Evolutionary conservation across 2,113 vertebrate genomes (phyloP).

Genomic region (Uropsilus gracilis): DNA sequence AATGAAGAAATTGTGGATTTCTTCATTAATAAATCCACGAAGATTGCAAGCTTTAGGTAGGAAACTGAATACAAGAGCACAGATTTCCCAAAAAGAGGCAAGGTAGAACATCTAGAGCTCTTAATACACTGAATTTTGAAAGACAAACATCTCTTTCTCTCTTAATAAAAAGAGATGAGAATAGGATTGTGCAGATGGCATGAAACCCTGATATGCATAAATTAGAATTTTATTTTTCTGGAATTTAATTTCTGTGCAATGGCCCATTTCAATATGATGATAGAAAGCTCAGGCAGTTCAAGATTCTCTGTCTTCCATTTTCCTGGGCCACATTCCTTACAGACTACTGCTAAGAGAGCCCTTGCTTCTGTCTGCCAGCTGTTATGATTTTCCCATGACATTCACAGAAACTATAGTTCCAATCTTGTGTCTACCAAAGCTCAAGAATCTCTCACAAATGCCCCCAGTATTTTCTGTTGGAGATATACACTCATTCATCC

Average conservation of each 20-base stretch:
- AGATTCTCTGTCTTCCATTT: background rate
- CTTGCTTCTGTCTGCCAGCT: background rate
- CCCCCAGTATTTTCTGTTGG: background rate
- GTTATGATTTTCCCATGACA: background rate
- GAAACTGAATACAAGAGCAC: background rate
- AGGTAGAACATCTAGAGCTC: background rate
- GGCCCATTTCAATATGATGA: background rate
- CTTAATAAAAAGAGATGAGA: slow-evolving; percentile 46
- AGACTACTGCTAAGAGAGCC: background rate
- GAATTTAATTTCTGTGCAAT: slow-evolving; percentile 18
- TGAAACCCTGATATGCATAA: slow-evolving; percentile 41
- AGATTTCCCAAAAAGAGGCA: background rate
- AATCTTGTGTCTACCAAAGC: background rate
- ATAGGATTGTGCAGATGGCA: slow-evolving; percentile 35
- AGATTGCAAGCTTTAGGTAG: background rate
- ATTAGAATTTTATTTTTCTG: slow-evolving; percentile 61
- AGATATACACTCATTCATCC: background rate
- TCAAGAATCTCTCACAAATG: background rate
- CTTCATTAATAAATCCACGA: no score
- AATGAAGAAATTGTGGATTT: background rate
- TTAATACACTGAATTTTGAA: slow-evolving; percentile 40
- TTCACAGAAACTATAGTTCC: background rate
- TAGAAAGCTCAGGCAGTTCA: slow-evolving; percentile 33
- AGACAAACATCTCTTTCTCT: background rate
- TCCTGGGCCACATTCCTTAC: background rate